Evolutionary conservation across 2,797 vertebrate genomes (phyloP), one percentile per base, ranked within the genome.

Genomic region (Sciurus carolinensis): DNA sequence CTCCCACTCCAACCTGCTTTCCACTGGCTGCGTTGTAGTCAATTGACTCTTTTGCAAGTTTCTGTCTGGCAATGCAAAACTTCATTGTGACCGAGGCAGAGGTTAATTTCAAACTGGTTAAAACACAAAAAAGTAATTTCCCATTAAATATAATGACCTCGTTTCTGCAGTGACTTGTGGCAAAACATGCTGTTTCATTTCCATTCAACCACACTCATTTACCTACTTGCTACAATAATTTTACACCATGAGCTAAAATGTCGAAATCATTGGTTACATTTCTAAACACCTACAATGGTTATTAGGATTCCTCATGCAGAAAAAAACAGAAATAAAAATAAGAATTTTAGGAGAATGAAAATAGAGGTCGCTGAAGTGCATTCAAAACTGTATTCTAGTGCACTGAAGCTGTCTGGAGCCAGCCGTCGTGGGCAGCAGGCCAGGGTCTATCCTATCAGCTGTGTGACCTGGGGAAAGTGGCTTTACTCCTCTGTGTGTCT

Each of bases 281-380:
- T 52, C 67, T 94, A 36, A 97, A 84, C 3, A 59, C 47, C 28
- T 18, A 72, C 72, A 42, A 28, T 39, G 64, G 64, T 95, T 93
- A 95, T 97, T 97, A 96, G 94, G 82, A 76, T 80, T 85, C 87
- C 71, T 97, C 91, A 69, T 94, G 91, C 97, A 96, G 95, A 97
- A 97, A 97, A 76, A 90, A 96, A 84, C 72, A 90, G 90, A 97
- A 96, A 97, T 97, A 97, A 96, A 97, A 97, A 76, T 93, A 93
- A 33, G 57, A 90, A 90, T 92, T 96, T 92, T 90, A 93, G 87
- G 72, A 86, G 36, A 85, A 94, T n/a, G 47, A 94, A 94, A 95
- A 84, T 39, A 59, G 39, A 87, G 39, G 73, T 52, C n/a, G 33
- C 95, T 64, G 18, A 59, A 90, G n/a, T 82, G 14, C 44, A 36